phyloP scores from a whole-genome alignment of 1,140 invertebrate genomes.

The Hydropsyche tenuis region DNA sequence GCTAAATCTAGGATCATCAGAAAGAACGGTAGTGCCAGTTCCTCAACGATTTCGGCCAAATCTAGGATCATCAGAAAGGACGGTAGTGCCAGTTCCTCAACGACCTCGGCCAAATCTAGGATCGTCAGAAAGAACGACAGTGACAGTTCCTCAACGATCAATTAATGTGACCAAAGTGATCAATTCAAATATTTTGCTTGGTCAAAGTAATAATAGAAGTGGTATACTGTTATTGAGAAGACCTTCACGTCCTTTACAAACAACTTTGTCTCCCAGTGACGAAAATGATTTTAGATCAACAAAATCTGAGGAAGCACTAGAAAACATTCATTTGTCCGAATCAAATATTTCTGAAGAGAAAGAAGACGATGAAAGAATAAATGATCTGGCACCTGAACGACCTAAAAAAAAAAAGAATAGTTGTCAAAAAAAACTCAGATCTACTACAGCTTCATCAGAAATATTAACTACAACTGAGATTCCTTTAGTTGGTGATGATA shows the following conservation, averaged over 20 bases:
- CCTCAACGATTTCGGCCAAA: conserved; percentile 2
- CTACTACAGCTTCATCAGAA: conserved; percentile 51
- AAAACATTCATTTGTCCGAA: conserved; percentile 65
- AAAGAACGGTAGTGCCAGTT: too few species aligned
- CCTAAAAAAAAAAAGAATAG: conserved; percentile 52
- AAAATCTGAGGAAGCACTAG: conserved; percentile 58
- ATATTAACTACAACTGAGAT: conserved; percentile 50
- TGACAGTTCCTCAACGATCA: conserved; percentile 5
- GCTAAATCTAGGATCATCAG: background rate
- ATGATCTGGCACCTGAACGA: conserved; percentile 46
- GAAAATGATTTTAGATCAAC: conserved; percentile 49
- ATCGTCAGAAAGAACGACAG: background rate
- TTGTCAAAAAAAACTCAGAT: conserved; percentile 54
- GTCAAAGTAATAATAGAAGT: conserved; percentile 46
- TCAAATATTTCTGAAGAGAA: conserved; percentile 65
- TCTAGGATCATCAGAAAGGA: background rate
- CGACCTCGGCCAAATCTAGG: background rate
- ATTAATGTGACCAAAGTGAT: conserved; percentile 48
- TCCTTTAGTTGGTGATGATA: conserved; percentile 53
- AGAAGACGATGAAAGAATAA: conserved; percentile 53
- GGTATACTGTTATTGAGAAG: conserved; percentile 46
- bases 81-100: too few species aligned
- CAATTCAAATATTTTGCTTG: conserved; percentile 46
- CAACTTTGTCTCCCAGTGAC: conserved; percentile 42
- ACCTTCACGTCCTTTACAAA: conserved; percentile 31